Percentiles rank a stretch among this genome's conserved stretches.
These are phyloP conservation scores for Climacteris rufus DNA, from an alignment of 2,113 vertebrate genomes.

Conservation along the genomic window DNA sequence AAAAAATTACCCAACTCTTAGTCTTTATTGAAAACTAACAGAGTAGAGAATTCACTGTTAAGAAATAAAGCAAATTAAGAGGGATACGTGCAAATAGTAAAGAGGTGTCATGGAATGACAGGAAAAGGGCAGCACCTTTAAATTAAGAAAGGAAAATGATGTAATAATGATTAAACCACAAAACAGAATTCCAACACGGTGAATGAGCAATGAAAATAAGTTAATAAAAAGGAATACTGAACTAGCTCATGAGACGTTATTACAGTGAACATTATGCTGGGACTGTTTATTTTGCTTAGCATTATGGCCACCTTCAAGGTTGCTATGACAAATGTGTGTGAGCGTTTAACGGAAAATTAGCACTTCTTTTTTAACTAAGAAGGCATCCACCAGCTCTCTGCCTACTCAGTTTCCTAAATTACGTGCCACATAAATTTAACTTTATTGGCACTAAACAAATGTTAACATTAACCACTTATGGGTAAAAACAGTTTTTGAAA, in stretches of 20 bases:
- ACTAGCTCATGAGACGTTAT: constrained; percentile 56
- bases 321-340: constrained; percentile 52
- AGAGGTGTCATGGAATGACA: constrained; percentile 30
- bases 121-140: constrained; percentile 41
- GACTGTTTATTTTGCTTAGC: constrained; percentile 51
- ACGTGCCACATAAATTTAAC: constrained; percentile 33
- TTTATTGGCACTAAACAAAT: constrained; percentile 32
- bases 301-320: constrained; percentile 51
- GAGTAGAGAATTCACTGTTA: not conserved
- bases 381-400: constrained; percentile 37
- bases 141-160: constrained; percentile 51
- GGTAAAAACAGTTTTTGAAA: not conserved
- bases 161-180: constrained; percentile 47
- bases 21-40: not conserved
- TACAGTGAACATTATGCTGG: constrained; percentile 40
- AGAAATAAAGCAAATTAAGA: not conserved
- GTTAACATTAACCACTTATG: constrained; percentile 10
- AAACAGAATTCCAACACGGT: constrained; percentile 37
- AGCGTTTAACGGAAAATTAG: constrained; percentile 20
- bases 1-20: not conserved
- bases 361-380: constrained; percentile 6
- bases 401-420: constrained; percentile 59
- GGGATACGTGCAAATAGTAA: not conserved
- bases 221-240: constrained; percentile 53
- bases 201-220: constrained; percentile 50